A percentile compares a stretch with the other conserved stretches of the same genome.
Conservation (phyloP, 2,797 vertebrate genomes). For the Monodelphis domestica region DNA sequence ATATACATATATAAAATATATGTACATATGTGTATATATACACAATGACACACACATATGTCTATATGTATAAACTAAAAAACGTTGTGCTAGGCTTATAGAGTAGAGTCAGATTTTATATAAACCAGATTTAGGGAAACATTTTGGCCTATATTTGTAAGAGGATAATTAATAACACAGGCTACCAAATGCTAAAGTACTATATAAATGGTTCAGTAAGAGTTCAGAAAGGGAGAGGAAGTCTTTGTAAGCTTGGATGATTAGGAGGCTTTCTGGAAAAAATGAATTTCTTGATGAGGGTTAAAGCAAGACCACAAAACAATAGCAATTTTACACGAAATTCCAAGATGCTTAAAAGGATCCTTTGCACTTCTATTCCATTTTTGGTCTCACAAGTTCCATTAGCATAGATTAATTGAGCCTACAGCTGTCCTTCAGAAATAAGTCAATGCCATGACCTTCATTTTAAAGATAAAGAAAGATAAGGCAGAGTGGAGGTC, state of each 20-base stretch:
- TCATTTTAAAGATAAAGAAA: not conserved
- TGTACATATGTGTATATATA: not conserved
- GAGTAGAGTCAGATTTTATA: not conserved
- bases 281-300: not conserved
- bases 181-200: not conserved
- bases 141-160: not conserved
- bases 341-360: not conserved
- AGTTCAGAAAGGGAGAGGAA: not conserved
- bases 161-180: not conserved
- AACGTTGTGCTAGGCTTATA: not conserved
- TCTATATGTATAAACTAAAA: not conserved
- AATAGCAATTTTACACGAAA: not conserved
- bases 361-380: not conserved
- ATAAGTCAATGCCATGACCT: not conserved
- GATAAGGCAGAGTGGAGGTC: not conserved
- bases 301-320: not conserved
- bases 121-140: not conserved
- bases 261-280: not conserved
- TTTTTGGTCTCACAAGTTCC: not conserved
- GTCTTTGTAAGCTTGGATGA: not conserved
- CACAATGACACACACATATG: not conserved
- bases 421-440: not conserved
- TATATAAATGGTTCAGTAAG: not conserved
- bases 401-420: not conserved
- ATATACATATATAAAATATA: not conserved